Evolutionary conservation across 35 echinoderm and acorn worm species (phyloP).

Genomic region (Ophioderma brevispina): DNA sequence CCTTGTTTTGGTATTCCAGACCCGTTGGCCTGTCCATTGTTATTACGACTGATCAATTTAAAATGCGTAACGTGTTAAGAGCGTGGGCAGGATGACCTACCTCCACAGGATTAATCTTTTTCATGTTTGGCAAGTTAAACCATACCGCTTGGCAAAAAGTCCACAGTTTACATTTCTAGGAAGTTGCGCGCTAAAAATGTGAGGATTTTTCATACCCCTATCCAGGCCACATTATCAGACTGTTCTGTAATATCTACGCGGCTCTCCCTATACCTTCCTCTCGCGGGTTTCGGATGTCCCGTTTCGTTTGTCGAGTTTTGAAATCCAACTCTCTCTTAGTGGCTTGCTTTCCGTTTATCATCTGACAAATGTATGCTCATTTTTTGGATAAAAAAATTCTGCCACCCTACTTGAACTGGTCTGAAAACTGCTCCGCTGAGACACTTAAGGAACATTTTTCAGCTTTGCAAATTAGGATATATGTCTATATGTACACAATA

Average conservation of each 20-base stretch:
- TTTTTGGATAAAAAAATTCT: neutral
- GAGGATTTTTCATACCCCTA: neutral
- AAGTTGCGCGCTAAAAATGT: conserved; percentile 1
- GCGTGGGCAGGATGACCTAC: neutral
- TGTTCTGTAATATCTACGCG: neutral
- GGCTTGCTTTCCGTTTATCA: neutral
- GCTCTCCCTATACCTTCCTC: neutral
- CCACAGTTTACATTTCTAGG: conserved; percentile 1
- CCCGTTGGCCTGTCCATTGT: neutral
- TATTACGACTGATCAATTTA: conserved; percentile 14
- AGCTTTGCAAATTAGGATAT: neutral
- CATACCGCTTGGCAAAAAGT: neutral
- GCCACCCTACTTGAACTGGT: neutral
- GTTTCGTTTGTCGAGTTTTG: neutral
- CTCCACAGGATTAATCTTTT: neutral
- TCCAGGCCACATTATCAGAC: neutral
- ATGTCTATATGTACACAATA: neutral
- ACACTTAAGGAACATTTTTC: neutral
- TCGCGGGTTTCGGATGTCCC: neutral
- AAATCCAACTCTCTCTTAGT: neutral
- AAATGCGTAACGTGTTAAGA: conserved; percentile 13
- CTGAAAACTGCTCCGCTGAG: neutral
- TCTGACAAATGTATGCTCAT: neutral
- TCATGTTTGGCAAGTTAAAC: conserved; percentile 3
- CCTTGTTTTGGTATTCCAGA: neutral